Evolutionary conservation across 2,113 vertebrate genomes (phyloP).

Genomic region (Alectura lathami): DNA sequence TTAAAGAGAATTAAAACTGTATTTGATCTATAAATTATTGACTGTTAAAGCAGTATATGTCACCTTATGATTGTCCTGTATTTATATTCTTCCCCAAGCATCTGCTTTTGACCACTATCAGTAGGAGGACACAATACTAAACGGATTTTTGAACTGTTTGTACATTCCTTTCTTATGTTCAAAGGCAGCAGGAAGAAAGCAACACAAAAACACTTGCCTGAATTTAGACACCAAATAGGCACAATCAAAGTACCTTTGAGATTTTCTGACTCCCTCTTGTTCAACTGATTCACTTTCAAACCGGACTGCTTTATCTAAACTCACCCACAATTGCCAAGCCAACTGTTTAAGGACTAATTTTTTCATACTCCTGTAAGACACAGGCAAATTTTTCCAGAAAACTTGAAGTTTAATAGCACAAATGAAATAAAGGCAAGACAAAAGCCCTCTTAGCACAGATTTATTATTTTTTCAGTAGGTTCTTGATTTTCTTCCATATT

Average conservation of each 20-base stretch:
- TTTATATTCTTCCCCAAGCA: background rate
- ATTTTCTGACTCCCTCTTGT: background rate
- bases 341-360: background rate
- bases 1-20: background rate
- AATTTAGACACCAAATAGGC: background rate
- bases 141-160: background rate
- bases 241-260: accelerated
- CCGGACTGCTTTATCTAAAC: background rate
- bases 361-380: background rate
- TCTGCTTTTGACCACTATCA: background rate
- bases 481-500: background rate
- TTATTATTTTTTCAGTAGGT: background rate
- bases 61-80: background rate
- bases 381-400: background rate
- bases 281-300: background rate
- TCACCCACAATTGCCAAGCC: background rate
- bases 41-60: background rate
- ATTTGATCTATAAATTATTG: background rate
- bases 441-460: background rate
- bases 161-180: background rate
- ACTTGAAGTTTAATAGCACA: background rate
- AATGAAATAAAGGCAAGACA: background rate
- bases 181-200: background rate
- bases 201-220: background rate
- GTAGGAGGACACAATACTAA: background rate